These are phyloP conservation scores for Chrysomallon squamiferum DNA, from an alignment of 1,140 invertebrate genomes.

Conservation along the genomic window DNA sequence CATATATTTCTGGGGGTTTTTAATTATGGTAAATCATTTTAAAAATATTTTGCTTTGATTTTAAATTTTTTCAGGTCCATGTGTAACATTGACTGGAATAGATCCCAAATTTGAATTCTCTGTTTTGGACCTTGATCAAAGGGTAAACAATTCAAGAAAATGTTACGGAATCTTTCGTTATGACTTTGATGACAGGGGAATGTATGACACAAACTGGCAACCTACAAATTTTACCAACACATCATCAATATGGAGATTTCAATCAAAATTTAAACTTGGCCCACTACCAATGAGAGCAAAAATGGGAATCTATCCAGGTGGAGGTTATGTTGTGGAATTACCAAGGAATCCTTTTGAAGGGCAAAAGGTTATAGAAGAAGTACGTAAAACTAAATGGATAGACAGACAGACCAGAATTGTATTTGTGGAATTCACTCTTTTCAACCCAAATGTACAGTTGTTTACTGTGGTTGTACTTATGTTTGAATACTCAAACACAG, in stretches of 20 bases:
- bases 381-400: conserved; percentile 63
- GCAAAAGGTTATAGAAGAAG: conserved; percentile 40
- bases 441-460: conserved; percentile 63
- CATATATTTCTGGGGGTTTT: too few species aligned
- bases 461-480: conserved; percentile 45
- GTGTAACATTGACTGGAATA: too few species aligned
- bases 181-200: too few species aligned
- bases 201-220: too few species aligned
- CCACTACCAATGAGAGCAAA: conserved; percentile 30
- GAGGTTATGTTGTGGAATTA: conserved; percentile 66
- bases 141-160: too few species aligned
- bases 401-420: conserved; percentile 65
- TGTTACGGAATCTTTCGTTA: too few species aligned
- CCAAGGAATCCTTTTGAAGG: conserved; percentile 53
- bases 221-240: neutral
- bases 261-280: conserved; percentile 26
- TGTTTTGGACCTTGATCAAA: too few species aligned
- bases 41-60: too few species aligned
- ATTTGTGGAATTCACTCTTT: conserved; percentile 66
- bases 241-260: conserved; percentile 23
- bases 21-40: too few species aligned
- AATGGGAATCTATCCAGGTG: conserved; percentile 30
- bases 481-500: conserved; percentile 36
- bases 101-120: too few species aligned
- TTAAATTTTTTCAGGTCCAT: too few species aligned